Evolutionary conservation across 2,888 invertebrate genomes (phyloP), one percentile per base, ranked within the genome.

Genomic region (Hymenopus coronatus): DNA sequence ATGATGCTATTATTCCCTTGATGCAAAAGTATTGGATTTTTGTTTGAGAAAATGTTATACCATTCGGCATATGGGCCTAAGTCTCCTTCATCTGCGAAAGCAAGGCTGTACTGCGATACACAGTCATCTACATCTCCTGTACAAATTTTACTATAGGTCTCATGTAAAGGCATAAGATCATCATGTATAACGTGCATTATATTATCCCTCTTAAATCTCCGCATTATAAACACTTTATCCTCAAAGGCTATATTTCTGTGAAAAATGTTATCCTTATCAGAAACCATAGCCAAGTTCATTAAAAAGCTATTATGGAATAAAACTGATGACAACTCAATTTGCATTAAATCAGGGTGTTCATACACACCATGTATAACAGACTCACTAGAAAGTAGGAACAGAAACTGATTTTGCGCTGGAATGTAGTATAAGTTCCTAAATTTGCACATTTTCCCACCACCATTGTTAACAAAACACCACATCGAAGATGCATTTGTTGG

Each of bases 141-240:
- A 88, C 91, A 91, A 15, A 93, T 90, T 81, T 92, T 91, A 33
- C 92, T 91, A 85, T 92, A 91, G 9, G 93, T 94, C 82, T 92
- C 90, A 91, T 91, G 93, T 25, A 94, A 89, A 3, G 94, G 94
- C 27, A 94, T 90, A 3, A 94, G 91, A 91, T 94, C 94, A 92
- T 94, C 94, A 91, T 94, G 94, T 83, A 94, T 91, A 14, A 93
- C 93, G 92, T 94, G 94, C 94, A 94, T 94, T n/a, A 94, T 91
- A 91, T 94, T 94, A 90, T 94, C 94, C 3, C 94, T 93, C 90
- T 94, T 93, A 91, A 94, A 94, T 15, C 94, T 92, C 85, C 91
- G 92, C 28, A 94, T 91, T 7, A 93, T 90, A 70, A 94, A 91
- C 8, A 90, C 89, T 82, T 90, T 88, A 82, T 88, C 81, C 40